These are phyloP conservation scores for Aptenodytes forsteri DNA, from an alignment of 2,113 vertebrate genomes.

Conservation along the genomic window DNA sequence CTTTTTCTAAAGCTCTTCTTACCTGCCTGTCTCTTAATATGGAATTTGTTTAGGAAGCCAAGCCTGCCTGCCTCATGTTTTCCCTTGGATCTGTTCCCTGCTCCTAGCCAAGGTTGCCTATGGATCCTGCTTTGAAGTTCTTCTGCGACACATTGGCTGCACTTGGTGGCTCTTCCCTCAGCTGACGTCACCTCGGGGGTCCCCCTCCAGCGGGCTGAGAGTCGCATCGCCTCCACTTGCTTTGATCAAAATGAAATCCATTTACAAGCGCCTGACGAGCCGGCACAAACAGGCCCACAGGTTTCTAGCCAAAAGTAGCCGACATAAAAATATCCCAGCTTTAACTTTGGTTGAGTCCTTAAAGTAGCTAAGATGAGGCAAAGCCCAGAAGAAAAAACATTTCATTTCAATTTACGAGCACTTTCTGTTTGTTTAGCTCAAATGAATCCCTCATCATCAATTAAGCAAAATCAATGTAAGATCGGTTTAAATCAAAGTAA, in stretches of 20 bases:
- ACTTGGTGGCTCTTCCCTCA: neutral
- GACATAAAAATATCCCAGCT: neutral
- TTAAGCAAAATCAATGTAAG: neutral
- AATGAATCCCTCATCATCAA: neutral
- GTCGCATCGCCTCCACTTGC: neutral
- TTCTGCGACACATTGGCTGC: neutral
- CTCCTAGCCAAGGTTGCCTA: conserved; percentile 4
- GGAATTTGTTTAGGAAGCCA: conserved; percentile 23
- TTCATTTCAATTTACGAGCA: neutral
- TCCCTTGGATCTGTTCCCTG: conserved; percentile 24
- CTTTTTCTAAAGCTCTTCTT: conserved; percentile 1
- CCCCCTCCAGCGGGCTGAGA: neutral
- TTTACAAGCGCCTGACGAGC: neutral
- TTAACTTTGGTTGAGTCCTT: neutral
- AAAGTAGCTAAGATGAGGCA: neutral
- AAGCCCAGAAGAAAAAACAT: neutral
- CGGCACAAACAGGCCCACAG: neutral
- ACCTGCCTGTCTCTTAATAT: conserved; percentile 23
- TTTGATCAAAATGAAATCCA: conserved; percentile 39
- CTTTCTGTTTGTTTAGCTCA: neutral
- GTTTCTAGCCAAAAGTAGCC: neutral
- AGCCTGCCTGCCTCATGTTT: conserved; percentile 52
- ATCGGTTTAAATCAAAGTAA: neutral
- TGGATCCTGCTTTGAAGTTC: conserved; percentile 31
- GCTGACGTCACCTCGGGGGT: neutral